Evolutionary conservation across 2,797 vertebrate genomes (phyloP).

Genomic region (Babyrousa celebensis): DNA sequence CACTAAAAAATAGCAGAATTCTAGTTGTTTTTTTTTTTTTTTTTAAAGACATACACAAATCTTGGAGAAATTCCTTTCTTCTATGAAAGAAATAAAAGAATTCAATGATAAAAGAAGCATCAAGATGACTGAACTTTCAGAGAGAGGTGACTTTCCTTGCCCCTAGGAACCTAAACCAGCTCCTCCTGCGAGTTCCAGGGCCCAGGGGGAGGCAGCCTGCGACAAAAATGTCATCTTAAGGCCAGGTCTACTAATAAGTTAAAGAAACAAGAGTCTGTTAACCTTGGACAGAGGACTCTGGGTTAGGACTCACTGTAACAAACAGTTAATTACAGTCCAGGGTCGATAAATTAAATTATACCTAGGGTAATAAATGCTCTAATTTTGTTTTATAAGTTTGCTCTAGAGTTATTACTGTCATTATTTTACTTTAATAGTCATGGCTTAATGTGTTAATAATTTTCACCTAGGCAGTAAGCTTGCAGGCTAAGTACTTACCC

Average conservation of each 20-base stretch:
- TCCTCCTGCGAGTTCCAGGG: not conserved
- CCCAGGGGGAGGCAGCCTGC: not conserved
- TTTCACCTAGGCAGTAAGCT: conserved; percentile 47
- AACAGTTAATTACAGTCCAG: not conserved
- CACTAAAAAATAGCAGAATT: not conserved
- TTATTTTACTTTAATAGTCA: conserved; percentile 75
- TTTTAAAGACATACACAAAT: conserved; percentile 60
- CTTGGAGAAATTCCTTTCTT: not conserved
- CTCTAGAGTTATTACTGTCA: conserved; percentile 56
- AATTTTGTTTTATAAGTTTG: conserved; percentile 76
- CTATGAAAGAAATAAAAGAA: not conserved
- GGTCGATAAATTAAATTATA: conserved; percentile 45
- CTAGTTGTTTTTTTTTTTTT: not conserved
- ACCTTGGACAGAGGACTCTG: not conserved
- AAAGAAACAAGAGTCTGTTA: not conserved
- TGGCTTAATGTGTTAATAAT: conserved; percentile 41
- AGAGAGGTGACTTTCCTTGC: not conserved
- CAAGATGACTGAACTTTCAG: not conserved
- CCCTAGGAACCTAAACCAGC: not conserved
- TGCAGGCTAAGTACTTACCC: conserved; percentile 24
- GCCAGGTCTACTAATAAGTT: not conserved
- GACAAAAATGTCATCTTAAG: not conserved
- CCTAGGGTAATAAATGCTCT: conserved; percentile 45
- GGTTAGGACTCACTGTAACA: not conserved
- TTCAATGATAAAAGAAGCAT: not conserved